Percentiles rank a stretch among this genome's conserved stretches.
phyloP scores from a whole-genome alignment of 2,888 invertebrate genomes.

The Teinopalpus imperialis region DNA sequence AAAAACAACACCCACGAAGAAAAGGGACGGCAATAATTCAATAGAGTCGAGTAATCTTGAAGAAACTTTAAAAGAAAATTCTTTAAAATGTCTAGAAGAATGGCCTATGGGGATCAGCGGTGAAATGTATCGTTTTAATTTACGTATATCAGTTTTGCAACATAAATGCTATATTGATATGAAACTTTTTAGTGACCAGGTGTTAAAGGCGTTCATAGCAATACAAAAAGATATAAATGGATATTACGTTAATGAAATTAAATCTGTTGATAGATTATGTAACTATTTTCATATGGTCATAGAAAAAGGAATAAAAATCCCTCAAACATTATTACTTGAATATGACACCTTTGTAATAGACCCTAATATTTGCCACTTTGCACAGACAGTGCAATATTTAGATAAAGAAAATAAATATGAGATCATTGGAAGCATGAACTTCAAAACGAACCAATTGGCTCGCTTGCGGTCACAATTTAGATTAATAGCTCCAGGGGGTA shows the following conservation, averaged over 20 bases:
- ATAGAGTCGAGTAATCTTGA: conserved; percentile 50
- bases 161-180: conserved; percentile 65
- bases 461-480: conserved; percentile 59
- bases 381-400: conserved; percentile 28
- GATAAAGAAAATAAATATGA: conserved; percentile 41
- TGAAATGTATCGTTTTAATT: conserved; percentile 75
- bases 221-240: conserved; percentile 68
- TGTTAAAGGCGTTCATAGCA: conserved; percentile 65
- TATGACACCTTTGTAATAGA: conserved; percentile 75
- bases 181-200: conserved; percentile 65
- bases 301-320: conserved; percentile 69
- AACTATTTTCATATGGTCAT: conserved; percentile 76
- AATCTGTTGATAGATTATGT: conserved; percentile 74
- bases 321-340: conserved; percentile 70
- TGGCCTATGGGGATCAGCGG: conserved; percentile 81
- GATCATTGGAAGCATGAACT: conserved; percentile 46
- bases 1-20: conserved; percentile 54
- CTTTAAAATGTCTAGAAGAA: conserved; percentile 75
- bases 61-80: conserved; percentile 62
- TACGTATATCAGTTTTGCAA: conserved; percentile 63
- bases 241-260: conserved; percentile 66
- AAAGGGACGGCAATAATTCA: conserved; percentile 54
- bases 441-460: conserved; percentile 61
- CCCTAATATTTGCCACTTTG: conserved; percentile 64
- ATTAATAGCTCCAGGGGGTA: conserved; percentile 66